Evolutionary conservation across 2,888 invertebrate species (phyloP).

Genomic region (Trichogramma dendrolimi): DNA sequence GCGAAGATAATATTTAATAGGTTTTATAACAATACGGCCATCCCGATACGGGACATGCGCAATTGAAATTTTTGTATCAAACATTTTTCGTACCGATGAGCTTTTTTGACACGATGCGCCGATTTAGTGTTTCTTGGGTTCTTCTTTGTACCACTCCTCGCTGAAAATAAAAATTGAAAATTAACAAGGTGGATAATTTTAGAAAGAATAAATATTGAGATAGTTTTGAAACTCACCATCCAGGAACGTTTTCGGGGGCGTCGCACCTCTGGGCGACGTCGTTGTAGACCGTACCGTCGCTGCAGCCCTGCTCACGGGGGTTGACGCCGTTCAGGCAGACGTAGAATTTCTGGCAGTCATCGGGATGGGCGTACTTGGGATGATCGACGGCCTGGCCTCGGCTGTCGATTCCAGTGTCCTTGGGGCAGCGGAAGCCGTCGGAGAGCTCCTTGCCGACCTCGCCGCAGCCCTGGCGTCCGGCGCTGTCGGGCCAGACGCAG

Average conservation of each 20-base stretch:
- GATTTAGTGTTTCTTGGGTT: slow-evolving; percentile 54
- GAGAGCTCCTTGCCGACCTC: slow-evolving; percentile 58
- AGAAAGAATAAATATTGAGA: background rate
- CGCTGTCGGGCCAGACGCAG: slow-evolving; percentile 84
- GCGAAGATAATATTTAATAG: slow-evolving; percentile 8
- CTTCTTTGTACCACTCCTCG: slow-evolving; percentile 89
- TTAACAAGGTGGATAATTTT: background rate
- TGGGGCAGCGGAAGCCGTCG: slow-evolving; percentile 84
- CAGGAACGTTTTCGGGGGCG: slow-evolving; percentile 83
- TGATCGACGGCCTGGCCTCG: slow-evolving; percentile 73
- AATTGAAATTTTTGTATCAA: no score
- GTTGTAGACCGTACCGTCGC: slow-evolving; percentile 86
- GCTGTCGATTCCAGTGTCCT: slow-evolving; percentile 61
- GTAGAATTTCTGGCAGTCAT: slow-evolving; percentile 88
- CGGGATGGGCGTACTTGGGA: slow-evolving; percentile 80
- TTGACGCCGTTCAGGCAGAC: slow-evolving; percentile 82
- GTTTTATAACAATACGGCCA: slow-evolving; percentile 26
- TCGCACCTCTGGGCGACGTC: slow-evolving; percentile 80
- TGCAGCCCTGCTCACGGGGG: slow-evolving; percentile 83
- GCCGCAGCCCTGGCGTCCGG: slow-evolving; percentile 62
- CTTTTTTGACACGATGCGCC: slow-evolving; percentile 19
- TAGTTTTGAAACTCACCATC: slow-evolving; percentile 63
- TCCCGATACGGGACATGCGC: slow-evolving; percentile 51
- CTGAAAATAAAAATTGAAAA: slow-evolving; percentile 49
- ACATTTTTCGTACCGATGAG: slow-evolving; percentile 24